These are phyloP conservation scores for Chelonia mydas DNA, from an alignment of 2,797 vertebrate species.

Conservation along the genomic window DNA sequence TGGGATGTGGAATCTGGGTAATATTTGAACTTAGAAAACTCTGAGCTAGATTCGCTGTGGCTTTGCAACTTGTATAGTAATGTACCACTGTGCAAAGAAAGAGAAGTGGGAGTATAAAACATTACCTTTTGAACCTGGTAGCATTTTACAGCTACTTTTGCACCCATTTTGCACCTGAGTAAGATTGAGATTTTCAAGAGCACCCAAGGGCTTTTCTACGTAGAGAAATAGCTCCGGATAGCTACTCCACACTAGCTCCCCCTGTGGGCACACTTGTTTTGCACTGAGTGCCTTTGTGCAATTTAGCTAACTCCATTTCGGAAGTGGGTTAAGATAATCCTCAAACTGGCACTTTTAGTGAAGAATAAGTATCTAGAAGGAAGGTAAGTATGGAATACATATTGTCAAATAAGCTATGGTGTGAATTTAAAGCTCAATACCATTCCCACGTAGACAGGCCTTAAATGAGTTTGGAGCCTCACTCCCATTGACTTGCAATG, in stretches of 20 bases:
- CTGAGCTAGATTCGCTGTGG: background rate
- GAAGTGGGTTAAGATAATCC: background rate
- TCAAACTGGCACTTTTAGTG: background rate
- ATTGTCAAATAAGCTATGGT: background rate
- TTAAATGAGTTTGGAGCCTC: background rate
- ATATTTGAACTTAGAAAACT: fast-evolving
- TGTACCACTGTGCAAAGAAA: fast-evolving
- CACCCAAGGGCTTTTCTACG: background rate
- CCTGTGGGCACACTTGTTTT: background rate
- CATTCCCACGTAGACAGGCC: background rate
- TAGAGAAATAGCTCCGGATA: background rate
- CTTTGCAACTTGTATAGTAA: background rate
- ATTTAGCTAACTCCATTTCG: background rate
- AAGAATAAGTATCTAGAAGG: background rate
- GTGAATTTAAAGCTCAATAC: background rate
- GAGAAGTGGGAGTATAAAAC: fast-evolving
- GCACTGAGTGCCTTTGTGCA: background rate
- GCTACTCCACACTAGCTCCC: background rate
- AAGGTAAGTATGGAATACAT: background rate
- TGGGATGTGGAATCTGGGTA: background rate
- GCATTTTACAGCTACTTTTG: fast-evolving
- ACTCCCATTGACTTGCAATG: fast-evolving
- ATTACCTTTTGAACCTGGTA: background rate
- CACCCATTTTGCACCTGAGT: fast-evolving
- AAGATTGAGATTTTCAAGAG: background rate